Base-by-base conservation (phyloP, 2,113 vertebrate species). In the Siniperca knerii region DNA sequence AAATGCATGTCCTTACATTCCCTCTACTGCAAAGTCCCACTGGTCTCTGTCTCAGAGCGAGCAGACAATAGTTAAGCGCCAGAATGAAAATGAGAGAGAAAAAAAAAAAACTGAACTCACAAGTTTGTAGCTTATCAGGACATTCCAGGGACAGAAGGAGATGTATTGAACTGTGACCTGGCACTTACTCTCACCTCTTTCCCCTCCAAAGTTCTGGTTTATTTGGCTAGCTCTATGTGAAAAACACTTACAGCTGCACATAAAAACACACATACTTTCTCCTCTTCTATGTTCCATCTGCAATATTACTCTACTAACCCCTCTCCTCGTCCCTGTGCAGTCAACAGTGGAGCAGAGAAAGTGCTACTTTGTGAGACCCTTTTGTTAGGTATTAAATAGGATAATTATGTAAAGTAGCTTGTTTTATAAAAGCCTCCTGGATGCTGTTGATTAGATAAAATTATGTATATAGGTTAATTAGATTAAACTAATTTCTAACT, bases 81-180 rank as follows among this genome's bases (percentile, higher is more conserved):
- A 11, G 74, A 85, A 79, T 78, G 67, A 71, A 73, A 68, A 83
- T 58, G n/a, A 71, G 54, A n/a, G n/a, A 71, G 10, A 35, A 15
- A 29, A 73, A 48, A 82, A 48, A 21, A 58, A n/a, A 20, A 54
- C 16, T 44, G 29, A 65, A 78, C 62, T 67, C 72, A 57, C 79
- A 79, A 76, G 75, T 82, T 82, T 40, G 78, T 20, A 70, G 80
- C 84, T 91, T 88, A 89, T 91, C 90, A 33, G 54, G 67, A 88
- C 70, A 25, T 78, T 83, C 57, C 83, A 87, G 80, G 64, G 77
- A 84, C 55, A 77, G 69, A 55, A 29, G 71, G 67, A 75, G 76
- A 86, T 52, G 29, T 6, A 44, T 62, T 74, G 80, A 91, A 79
- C 82, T 77, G 82, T 81, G 88, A 91, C 89, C 78, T 61, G 86